Evolutionary conservation across 2,113 vertebrate species (phyloP), one percentile per base, ranked within the genome.

Genomic region (Erythrocebus patas): DNA sequence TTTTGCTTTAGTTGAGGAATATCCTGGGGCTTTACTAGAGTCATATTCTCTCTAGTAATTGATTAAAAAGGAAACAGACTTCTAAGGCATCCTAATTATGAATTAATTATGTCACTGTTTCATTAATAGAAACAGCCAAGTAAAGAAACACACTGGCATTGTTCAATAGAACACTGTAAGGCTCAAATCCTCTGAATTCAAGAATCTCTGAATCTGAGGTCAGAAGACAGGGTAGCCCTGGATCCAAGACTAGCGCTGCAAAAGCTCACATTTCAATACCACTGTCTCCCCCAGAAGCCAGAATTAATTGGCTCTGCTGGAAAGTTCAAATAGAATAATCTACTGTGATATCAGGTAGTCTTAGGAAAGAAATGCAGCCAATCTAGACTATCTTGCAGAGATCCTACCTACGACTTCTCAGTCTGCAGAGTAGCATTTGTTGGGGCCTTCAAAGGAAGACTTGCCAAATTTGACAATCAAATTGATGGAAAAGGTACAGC

Each of bases 81-180:
- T 97, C 81, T 90, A 88, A 97, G 94, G 48, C 90, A 95, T 78
- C n/a, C 90, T 98, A 97, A 96, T 96, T 96, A 96, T 90, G 92
- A 95, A 76, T 95, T 96, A 97, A 91, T 96, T 96, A 92, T 78
- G 95, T 85, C 95, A 93, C 64, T 48, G 6, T 81, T 97, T 96
- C 84, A 70, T 97, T 96, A 97, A 86, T 40, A 92, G 92, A 73
- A 97, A 96, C 40, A 95, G 50, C 59, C 81, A 89, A 95, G 64
- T 95, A 87, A 84, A 94, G 76, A 35, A 84, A 86, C 79, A 95
- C 45, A 79, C 66, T 40, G 1, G 66, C 70, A 55, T 89, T 97
- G 76, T 84, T 96, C 68, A 96, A 76, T 1, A 93, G 55, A 79
- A 88, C 45, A 81, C 76, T 22, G 22, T 55, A 70, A 84, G 85